Percentiles rank a stretch among this genome's conserved stretches.
phyloP scores from a whole-genome alignment of 2,113 vertebrate genomes.

The Notarius lentiginosus region DNA sequence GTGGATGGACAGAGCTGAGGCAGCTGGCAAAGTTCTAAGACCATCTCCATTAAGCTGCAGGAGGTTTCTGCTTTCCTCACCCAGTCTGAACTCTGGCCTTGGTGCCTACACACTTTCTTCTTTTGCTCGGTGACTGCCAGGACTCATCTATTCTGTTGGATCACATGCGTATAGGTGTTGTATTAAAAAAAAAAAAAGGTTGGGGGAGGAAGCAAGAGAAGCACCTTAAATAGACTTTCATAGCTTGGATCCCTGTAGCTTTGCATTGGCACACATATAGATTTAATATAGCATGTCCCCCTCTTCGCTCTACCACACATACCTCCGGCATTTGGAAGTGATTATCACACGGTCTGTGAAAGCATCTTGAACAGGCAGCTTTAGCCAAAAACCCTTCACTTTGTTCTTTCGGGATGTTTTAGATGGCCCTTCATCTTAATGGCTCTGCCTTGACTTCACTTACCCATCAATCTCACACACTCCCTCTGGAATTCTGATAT shows the following conservation, averaged over 20 bases:
- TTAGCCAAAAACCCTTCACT: constrained; percentile 44
- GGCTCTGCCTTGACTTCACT: constrained; percentile 34
- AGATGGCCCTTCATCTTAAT: constrained; percentile 42
- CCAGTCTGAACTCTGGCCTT: constrained; percentile 7
- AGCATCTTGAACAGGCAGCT: constrained; percentile 24
- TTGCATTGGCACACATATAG: constrained; percentile 30
- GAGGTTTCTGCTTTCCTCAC: constrained; percentile 24
- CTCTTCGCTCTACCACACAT: constrained; percentile 29
- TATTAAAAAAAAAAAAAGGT: not conserved
- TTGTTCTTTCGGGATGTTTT: constrained; percentile 38
- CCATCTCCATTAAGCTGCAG: constrained; percentile 15
- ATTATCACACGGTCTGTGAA: constrained; percentile 44
- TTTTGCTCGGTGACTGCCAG: constrained; percentile 13
- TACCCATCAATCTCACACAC: constrained; percentile 41
- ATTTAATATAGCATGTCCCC: constrained; percentile 35
- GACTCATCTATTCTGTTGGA: constrained; percentile 9
- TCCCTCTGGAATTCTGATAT: constrained; percentile 35
- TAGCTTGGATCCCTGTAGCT: constrained; percentile 21
- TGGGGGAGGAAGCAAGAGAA: not conserved
- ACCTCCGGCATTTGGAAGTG: constrained; percentile 51
- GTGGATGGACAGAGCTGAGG: not conserved
- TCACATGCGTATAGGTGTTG: not conserved
- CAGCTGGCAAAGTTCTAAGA: constrained; percentile 20
- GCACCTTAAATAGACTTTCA: constrained; percentile 4
- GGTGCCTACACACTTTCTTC: not conserved